A percentile compares a stretch with the other conserved stretches of the same genome.
phyloP scores from a whole-genome alignment of 2,113 vertebrate species.

The Nothoprocta perdicaria region DNA sequence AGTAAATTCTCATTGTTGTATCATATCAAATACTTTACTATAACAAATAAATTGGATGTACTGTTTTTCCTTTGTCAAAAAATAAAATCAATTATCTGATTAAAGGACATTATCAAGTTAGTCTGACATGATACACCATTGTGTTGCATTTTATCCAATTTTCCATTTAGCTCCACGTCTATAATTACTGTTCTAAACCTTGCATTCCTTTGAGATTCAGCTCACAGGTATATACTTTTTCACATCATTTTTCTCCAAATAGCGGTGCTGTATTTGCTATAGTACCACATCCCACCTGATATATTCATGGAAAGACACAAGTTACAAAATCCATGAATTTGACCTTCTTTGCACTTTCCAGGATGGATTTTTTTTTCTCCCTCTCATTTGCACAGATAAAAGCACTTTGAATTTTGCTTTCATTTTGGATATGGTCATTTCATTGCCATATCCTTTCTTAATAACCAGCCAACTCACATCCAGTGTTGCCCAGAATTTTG shows the following conservation, averaged over 20 bases:
- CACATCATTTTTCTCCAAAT: background rate
- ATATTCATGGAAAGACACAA: background rate
- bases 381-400: background rate
- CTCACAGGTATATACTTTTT: background rate
- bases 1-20: background rate
- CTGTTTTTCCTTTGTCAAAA: background rate
- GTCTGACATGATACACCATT: background rate
- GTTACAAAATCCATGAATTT: background rate
- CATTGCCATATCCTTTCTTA: background rate
- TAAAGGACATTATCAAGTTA: constrained; percentile 8
- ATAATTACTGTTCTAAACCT: background rate
- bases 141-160: background rate
- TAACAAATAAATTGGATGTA: background rate
- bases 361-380: background rate
- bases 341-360: background rate
- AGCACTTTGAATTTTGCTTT: background rate
- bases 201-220: background rate
- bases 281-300: background rate
- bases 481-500: background rate
- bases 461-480: background rate
- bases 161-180: constrained; percentile 10
- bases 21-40: background rate
- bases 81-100: constrained; percentile 3
- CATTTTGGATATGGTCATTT: background rate
- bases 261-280: background rate